Base-by-base conservation (phyloP, 2,888 invertebrate species). In the Eupithecia inturbata region DNA sequence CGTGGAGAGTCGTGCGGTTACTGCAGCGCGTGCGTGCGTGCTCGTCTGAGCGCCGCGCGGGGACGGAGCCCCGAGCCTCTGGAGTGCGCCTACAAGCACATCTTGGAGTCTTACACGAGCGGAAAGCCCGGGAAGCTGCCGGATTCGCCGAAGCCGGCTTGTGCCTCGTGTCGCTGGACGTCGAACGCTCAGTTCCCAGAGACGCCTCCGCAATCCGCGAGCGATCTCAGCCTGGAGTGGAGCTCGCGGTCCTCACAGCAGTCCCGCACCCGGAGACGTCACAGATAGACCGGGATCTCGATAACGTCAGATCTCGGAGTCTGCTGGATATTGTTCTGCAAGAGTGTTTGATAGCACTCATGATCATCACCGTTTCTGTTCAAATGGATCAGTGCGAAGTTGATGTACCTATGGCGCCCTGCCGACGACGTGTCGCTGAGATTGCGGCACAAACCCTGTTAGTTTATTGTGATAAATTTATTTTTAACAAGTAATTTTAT, bases 61-160 rank as follows among this genome's bases (percentile, higher is more conserved):
- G 95, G 95, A 5, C 87, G 95, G 49, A 88, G 83, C 73, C 92
- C 94, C 2, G 94, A 94, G 74, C 90, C 89, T 7, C 77, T 92
- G 76, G 92, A 94, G 84, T 95, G 95, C 77, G 93, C 94, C 16
- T 95, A 95, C 83, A 94, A 94, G 82, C 95, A 95, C 78, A 95
- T 95, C 70, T 80, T 95, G 80, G 93, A 95, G 76, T 92, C 94
- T 0, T 95, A 94, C 78, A 85, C 87, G 9, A 83, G 81, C n/a
- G 85, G 76, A 28, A 84, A 84, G 7, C 81, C 83, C 1, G 88
- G 84, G 57, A 92, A 91, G 76, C 72, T 87, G 53, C 87, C 86
- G 14, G 90, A 91, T 53, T 82, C 88, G 1, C 88, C 91, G 0
- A 91, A 91, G 76, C 83, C 91, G 10, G 88, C 83, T 7, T 94